A percentile compares a stretch with the other conserved stretches of the same genome.
phyloP scores from a whole-genome alignment of 64 coral and sea anemone species.

The Dendrophyllia cribrosa region DNA sequence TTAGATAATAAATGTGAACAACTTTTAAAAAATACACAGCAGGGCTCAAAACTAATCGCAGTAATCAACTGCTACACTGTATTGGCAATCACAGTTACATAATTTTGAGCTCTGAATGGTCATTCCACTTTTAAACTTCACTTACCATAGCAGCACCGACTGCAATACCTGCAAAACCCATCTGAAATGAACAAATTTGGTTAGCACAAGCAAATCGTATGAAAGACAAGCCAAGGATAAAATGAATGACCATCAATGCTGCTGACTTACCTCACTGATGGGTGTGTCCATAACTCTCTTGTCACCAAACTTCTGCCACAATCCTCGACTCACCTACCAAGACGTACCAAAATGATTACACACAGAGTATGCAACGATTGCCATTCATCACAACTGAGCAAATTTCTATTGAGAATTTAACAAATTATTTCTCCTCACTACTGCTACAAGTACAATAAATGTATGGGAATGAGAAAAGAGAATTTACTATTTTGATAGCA shows the following conservation, averaged over 20 bases:
- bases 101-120: neutral
- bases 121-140: neutral
- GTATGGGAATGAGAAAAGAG: no score
- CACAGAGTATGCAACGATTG: no score
- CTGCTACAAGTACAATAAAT: no score
- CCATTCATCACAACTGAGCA: no score
- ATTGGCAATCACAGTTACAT: no score
- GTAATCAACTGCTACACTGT: neutral
- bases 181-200: constrained; percentile 54
- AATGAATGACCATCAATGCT: neutral
- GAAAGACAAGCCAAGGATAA: neutral
- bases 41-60: no score
- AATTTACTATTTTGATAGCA: no score
- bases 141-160: constrained; percentile 98
- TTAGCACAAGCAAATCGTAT: neutral
- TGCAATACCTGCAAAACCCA: constrained; percentile 99
- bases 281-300: constrained; percentile 94
- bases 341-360: neutral
- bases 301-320: constrained; percentile 94
- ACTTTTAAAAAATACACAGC: neutral
- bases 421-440: no score
- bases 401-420: no score
- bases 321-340: constrained; percentile 85
- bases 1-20: no score
- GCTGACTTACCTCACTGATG: constrained; percentile 87